Base-by-base conservation (phyloP, 2,797 vertebrate species). In the Phataginus tricuspis region DNA sequence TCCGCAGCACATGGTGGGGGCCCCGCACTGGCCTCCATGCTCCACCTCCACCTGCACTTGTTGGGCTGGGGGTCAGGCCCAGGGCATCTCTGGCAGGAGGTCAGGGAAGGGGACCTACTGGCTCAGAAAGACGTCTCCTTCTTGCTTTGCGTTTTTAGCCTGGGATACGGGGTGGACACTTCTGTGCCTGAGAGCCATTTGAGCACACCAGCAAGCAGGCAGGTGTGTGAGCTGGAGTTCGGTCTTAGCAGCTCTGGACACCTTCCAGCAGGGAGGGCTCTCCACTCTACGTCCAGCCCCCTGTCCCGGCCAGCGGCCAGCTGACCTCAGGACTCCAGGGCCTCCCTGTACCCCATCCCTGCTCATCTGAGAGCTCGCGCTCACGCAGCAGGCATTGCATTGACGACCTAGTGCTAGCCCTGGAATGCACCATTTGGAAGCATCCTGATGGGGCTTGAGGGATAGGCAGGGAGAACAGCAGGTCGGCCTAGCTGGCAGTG, bases 181-280 rank as follows among this genome's bases (percentile, higher is more conserved):
- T 63, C 63, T 10, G 6, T 23, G 13, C 10, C 23, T 4, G 59
- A 14, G 23, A 19, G 4, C 9, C 29, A 19, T 10, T 37, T 9
- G 27, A 27, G 29, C 27, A 13, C 23, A 29, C 14, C 39, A 4
- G 7, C 14, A 9, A 61, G 34, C 6, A 6, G 42, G 9, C 2
- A 18, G 64, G 31, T 1, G 15, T 5, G 2, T 3, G 23, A 29
- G 14, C 4, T 0, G 1, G 51, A 4, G 27, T 4, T 18, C n/a
- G 13, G 4, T 29, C 13, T 57, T 14, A 8, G 69, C 1, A 8
- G 13, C 78, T 18, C 34, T 37, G n/a, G 23, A 29, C 9, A 5
- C 2, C 21, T 12, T 71, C 68, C 6, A 9, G 75, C 23, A 80
- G 34, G 10, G 15, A 31, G 16, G 14, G 49, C 25, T 5, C 31